Conservation (phyloP, 2,888 invertebrate genomes). For the Graphium colonna region DNA sequence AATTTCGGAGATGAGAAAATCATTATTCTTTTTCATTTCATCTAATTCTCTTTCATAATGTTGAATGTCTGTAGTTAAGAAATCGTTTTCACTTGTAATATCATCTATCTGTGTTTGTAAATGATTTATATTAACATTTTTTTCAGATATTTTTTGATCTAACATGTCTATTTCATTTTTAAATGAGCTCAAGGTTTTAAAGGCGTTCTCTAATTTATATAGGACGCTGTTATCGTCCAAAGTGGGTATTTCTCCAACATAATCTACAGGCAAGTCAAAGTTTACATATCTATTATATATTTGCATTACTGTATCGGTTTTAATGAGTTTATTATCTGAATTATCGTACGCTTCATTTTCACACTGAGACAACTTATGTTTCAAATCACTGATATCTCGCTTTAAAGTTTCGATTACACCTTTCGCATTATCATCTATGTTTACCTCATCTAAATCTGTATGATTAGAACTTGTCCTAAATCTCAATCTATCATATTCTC, state of each 20-base stretch:
- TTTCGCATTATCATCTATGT: slow-evolving; percentile 74
- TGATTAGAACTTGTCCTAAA: slow-evolving; percentile 50
- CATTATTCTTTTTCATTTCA: slow-evolving; percentile 86
- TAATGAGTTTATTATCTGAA: slow-evolving; percentile 48
- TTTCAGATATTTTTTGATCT: slow-evolving; percentile 79
- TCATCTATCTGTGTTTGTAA: slow-evolving; percentile 79
- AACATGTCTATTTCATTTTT: slow-evolving; percentile 80
- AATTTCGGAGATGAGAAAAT: slow-evolving; percentile 83
- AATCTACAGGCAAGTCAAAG: slow-evolving; percentile 71
- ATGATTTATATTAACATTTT: slow-evolving; percentile 74
- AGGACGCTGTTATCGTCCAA: slow-evolving; percentile 56
- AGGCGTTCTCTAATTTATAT: slow-evolving; percentile 73
- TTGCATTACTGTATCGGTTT: slow-evolving; percentile 62
- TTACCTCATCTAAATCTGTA: slow-evolving; percentile 62
- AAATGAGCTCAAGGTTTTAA: slow-evolving; percentile 78
- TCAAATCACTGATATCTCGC: slow-evolving; percentile 66
- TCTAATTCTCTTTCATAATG: slow-evolving; percentile 81
- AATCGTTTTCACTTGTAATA: slow-evolving; percentile 70
- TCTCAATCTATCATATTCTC: slow-evolving; percentile 57
- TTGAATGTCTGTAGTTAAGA: slow-evolving; percentile 65
- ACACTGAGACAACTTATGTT: slow-evolving; percentile 55
- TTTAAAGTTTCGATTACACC: slow-evolving; percentile 72
- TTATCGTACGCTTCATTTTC: slow-evolving; percentile 40
- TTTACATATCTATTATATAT: slow-evolving; percentile 70
- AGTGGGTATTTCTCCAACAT: slow-evolving; percentile 67